Evolutionary conservation across 1,140 invertebrate genomes (phyloP).

Genomic region (Goniozus legneri): DNA sequence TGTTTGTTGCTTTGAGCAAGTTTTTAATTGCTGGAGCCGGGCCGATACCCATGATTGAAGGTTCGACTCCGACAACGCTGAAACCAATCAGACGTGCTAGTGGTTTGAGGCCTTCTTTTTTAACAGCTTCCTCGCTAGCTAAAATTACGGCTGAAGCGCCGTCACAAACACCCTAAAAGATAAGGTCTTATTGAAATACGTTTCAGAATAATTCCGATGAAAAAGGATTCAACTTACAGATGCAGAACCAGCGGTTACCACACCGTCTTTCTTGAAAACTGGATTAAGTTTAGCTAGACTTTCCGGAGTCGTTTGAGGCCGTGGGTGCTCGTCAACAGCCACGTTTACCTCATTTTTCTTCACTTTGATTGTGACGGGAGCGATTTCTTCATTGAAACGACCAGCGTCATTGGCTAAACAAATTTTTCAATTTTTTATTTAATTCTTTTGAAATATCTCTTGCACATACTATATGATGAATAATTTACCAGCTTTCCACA

Average conservation of each 20-base stretch:
- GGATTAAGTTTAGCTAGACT: slow-evolving; percentile 77
- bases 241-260: slow-evolving; percentile 93
- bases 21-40: slow-evolving; percentile 88
- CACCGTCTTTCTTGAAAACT: slow-evolving; percentile 94
- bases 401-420: slow-evolving; percentile 78
- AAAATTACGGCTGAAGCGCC: slow-evolving; percentile 89
- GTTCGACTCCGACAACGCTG: slow-evolving; percentile 77
- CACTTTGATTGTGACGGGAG: slow-evolving; percentile 79
- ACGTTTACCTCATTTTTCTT: slow-evolving; percentile 79
- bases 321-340: slow-evolving; percentile 91
- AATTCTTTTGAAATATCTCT: too few relatives aligned
- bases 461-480: too few relatives aligned
- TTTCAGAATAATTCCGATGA: neutral
- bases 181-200: neutral
- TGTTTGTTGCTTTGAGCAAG: slow-evolving; percentile 69
- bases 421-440: too few relatives aligned
- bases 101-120: slow-evolving; percentile 75
- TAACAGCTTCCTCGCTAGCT: slow-evolving; percentile 85
- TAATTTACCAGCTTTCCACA: slow-evolving; percentile 76
- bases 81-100: slow-evolving; percentile 75
- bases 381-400: slow-evolving; percentile 86
- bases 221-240: slow-evolving; percentile 65
- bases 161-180: slow-evolving; percentile 85
- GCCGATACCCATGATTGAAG: slow-evolving; percentile 87
- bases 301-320: slow-evolving; percentile 83